These are phyloP conservation scores for Pseudococcus jackbeardsleyi DNA, from an alignment of 2,888 invertebrate species.

Conservation along the genomic window DNA sequence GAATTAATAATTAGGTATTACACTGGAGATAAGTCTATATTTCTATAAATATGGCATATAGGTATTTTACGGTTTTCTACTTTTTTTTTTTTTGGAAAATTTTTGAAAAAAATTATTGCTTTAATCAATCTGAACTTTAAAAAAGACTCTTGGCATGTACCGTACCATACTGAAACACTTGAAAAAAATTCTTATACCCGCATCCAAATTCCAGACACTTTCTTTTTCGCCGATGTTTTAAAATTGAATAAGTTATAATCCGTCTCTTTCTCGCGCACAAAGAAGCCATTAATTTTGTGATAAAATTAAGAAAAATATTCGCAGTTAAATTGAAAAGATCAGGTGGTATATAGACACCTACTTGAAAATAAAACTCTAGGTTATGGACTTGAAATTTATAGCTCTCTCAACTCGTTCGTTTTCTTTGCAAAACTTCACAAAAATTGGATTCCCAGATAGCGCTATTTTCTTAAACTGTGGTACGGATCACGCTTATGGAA, in stretches of 20 bases:
- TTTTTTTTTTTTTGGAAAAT: too few relatives aligned
- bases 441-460: not conserved
- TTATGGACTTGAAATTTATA: conserved; percentile 37
- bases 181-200: not conserved
- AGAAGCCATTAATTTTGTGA: conserved; percentile 28
- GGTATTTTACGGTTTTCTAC: too few relatives aligned
- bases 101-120: too few relatives aligned
- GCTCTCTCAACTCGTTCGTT: conserved; percentile 6
- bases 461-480: not conserved
- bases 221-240: not conserved
- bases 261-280: not conserved
- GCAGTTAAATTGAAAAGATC: conserved; percentile 37
- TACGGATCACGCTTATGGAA: not conserved
- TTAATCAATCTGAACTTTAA: too few relatives aligned
- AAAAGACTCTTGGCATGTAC: too few relatives aligned
- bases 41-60: too few relatives aligned
- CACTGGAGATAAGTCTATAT: too few relatives aligned
- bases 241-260: conserved; percentile 9
- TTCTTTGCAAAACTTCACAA: conserved; percentile 13
- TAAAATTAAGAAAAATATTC: conserved; percentile 18
- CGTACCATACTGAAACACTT: not conserved
- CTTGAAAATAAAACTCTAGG: conserved; percentile 15
- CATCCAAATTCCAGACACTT: not conserved
- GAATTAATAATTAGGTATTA: too few relatives aligned
- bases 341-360: conserved; percentile 40